These are phyloP conservation scores for Siphonodentalium dalli DNA, from an alignment of 2,888 invertebrate genomes.

Conservation along the genomic window DNA sequence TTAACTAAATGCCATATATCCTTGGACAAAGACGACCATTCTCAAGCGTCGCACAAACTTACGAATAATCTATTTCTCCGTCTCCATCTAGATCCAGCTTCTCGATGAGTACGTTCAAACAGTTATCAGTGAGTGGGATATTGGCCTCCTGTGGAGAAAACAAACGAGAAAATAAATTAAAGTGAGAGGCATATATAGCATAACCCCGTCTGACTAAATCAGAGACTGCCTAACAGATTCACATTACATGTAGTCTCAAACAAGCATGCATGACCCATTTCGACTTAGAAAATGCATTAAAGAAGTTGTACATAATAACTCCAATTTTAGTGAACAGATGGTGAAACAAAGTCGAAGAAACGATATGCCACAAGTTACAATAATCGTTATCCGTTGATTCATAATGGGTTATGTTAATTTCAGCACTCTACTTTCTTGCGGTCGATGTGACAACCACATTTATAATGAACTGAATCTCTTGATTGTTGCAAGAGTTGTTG, in stretches of 20 bases:
- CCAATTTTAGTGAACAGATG: no score
- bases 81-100: slow-evolving; percentile 53
- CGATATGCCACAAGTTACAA: no score
- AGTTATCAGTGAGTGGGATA: slow-evolving; percentile 48
- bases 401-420: no score
- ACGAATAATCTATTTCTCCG: slow-evolving; percentile 55
- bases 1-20: not conserved
- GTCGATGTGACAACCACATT: no score
- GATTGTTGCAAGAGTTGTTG: no score
- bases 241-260: not conserved
- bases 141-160: slow-evolving; percentile 40
- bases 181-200: not conserved
- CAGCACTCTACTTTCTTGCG: no score
- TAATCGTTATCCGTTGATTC: no score
- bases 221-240: not conserved
- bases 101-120: slow-evolving; percentile 42
- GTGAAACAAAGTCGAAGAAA: no score
- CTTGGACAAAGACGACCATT: not conserved
- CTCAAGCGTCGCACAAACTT: slow-evolving; percentile 18
- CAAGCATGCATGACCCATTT: not conserved
- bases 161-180: not conserved
- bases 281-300: not conserved
- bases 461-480: no score
- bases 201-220: not conserved
- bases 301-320: no score